Evolutionary conservation across 2,113 vertebrate species (phyloP).

Genomic region (Indicator indicator): DNA sequence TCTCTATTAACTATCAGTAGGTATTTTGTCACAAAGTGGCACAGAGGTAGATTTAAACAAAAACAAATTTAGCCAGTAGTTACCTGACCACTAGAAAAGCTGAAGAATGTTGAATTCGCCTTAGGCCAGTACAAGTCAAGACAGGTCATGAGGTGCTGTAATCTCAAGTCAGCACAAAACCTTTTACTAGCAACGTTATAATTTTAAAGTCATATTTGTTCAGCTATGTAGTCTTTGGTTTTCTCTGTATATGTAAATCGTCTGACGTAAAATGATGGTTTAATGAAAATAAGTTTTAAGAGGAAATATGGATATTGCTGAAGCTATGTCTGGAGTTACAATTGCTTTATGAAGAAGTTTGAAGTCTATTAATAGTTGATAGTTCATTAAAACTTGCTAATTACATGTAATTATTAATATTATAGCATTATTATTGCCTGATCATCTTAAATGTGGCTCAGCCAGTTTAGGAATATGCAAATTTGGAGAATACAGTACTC

Average conservation of each 20-base stretch:
- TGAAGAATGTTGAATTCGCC: background rate
- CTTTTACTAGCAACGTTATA: background rate
- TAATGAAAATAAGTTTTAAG: background rate
- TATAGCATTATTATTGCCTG: background rate
- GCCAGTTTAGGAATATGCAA: background rate
- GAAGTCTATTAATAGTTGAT: conserved; percentile 6
- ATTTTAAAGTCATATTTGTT: background rate
- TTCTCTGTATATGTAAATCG: background rate
- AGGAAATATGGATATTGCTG: background rate
- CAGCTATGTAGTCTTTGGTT: background rate
- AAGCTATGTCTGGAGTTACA: background rate
- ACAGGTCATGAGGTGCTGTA: background rate
- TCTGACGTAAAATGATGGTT: background rate
- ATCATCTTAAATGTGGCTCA: background rate
- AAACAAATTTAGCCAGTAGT: background rate
- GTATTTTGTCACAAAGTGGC: background rate
- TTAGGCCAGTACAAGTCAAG: background rate
- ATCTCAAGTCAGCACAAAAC: background rate
- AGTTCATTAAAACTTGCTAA: background rate
- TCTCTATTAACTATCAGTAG: background rate
- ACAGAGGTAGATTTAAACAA: background rate
- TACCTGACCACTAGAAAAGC: background rate
- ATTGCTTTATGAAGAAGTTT: background rate
- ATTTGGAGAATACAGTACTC: background rate
- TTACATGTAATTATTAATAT: background rate